These are phyloP conservation scores for Diuraphis noxia DNA, from an alignment of 1,140 invertebrate species.

Conservation along the genomic window DNA sequence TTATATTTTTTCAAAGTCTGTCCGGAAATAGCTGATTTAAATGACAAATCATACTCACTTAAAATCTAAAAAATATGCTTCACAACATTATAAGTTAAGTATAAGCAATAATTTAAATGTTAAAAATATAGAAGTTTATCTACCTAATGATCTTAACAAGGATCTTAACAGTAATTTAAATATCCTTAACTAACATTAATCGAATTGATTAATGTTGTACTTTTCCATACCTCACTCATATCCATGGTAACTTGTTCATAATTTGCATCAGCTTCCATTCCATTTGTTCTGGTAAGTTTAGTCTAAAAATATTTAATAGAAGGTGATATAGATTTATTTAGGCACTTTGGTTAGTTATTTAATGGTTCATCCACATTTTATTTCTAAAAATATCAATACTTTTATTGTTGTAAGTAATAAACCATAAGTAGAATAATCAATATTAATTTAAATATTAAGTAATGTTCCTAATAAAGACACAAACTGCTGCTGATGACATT, in stretches of 20 bases:
- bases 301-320: conserved; percentile 30
- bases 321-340: background rate
- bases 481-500: background rate
- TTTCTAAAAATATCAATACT: background rate
- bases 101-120: background rate
- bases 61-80: background rate
- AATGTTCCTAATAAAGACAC: background rate
- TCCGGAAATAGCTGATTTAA: background rate
- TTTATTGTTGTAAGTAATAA: background rate
- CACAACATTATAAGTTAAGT: background rate
- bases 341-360: background rate
- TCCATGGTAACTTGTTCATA: conserved; percentile 56
- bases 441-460: background rate
- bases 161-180: background rate
- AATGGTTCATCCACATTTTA: background rate
- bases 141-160: background rate
- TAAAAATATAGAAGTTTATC: background rate
- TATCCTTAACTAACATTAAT: conserved; percentile 14
- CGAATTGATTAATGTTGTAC: conserved; percentile 21
- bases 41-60: background rate
- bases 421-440: background rate
- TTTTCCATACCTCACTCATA: conserved; percentile 56
- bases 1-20: background rate
- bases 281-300: conserved; percentile 37
- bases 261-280: conserved; percentile 54